phyloP scores from a whole-genome alignment of 2,113 vertebrate genomes.

The Petaurus breviceps region DNA sequence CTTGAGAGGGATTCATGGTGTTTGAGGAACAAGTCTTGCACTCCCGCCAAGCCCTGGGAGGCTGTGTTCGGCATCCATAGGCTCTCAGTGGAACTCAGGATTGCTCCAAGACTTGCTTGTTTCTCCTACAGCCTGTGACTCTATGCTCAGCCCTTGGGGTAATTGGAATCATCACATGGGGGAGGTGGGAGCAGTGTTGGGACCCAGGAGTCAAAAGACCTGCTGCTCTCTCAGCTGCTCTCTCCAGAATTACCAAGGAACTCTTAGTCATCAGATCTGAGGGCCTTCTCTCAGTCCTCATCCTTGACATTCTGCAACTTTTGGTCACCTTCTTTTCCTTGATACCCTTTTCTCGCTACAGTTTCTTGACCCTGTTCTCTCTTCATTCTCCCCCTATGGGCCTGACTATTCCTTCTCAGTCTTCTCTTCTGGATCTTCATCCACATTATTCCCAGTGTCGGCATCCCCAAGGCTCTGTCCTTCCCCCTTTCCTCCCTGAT shows the following conservation, averaged over 20 bases:
- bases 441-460: not conserved
- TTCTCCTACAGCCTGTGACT: not conserved
- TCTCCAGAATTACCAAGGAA: not conserved
- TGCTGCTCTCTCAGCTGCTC: not conserved
- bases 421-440: not conserved
- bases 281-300: not conserved
- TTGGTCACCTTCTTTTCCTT: not conserved
- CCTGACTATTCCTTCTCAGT: not conserved
- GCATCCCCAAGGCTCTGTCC: not conserved
- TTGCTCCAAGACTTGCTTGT: not conserved
- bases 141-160: too few species aligned
- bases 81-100: not conserved
- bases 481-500: not conserved
- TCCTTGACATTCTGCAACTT: not conserved
- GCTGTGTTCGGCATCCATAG: not conserved
- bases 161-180: too few species aligned
- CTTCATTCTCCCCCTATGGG: not conserved
- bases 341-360: not conserved
- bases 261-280: not conserved
- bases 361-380: not conserved
- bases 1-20: not conserved
- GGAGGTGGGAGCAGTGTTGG: not conserved
- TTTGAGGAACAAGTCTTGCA: not conserved
- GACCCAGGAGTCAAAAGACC: not conserved
- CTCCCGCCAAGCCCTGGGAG: not conserved